Percentiles rank a stretch among this genome's conserved stretches.
These are phyloP conservation scores for Drosophila tristis DNA, from an alignment of 1,140 invertebrate genomes.

Conservation along the genomic window DNA sequence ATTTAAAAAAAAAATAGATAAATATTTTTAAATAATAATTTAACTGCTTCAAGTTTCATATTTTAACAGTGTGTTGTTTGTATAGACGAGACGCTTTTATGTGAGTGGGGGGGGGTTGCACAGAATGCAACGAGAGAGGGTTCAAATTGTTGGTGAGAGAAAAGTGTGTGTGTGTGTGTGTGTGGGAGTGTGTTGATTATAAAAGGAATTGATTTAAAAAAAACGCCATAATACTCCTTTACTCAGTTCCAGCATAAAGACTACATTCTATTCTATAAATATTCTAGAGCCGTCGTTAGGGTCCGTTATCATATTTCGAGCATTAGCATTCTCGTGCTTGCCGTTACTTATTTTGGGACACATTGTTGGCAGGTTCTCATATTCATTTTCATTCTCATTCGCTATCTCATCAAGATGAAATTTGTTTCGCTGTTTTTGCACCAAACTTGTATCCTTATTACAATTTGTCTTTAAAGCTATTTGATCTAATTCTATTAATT, in stretches of 20 bases:
- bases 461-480: slow-evolving; percentile 57
- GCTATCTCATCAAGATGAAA: neutral
- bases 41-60: no score
- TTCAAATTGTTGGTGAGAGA: slow-evolving; percentile 10
- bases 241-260: slow-evolving; percentile 84
- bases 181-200: slow-evolving; percentile 5
- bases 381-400: slow-evolving; percentile 13
- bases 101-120: neutral
- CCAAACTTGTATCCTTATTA: slow-evolving; percentile 47
- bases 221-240: slow-evolving; percentile 85
- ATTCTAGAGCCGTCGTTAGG: slow-evolving; percentile 71
- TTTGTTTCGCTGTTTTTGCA: slow-evolving; percentile 29
- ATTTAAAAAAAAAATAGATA: no score
- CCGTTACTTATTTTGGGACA: slow-evolving; percentile 29
- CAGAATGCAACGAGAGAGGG: slow-evolving; percentile 8
- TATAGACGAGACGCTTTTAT: no score
- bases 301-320: slow-evolving; percentile 41
- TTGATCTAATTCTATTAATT: slow-evolving; percentile 72
- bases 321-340: slow-evolving; percentile 57
- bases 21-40: no score
- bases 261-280: slow-evolving; percentile 84
- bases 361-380: slow-evolving; percentile 28
- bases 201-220: slow-evolving; percentile 64
- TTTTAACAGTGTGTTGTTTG: no score
- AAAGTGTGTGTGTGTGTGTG: neutral